Conservation (phyloP, 2,797 vertebrate species). For the Leptoclinus maculatus region DNA sequence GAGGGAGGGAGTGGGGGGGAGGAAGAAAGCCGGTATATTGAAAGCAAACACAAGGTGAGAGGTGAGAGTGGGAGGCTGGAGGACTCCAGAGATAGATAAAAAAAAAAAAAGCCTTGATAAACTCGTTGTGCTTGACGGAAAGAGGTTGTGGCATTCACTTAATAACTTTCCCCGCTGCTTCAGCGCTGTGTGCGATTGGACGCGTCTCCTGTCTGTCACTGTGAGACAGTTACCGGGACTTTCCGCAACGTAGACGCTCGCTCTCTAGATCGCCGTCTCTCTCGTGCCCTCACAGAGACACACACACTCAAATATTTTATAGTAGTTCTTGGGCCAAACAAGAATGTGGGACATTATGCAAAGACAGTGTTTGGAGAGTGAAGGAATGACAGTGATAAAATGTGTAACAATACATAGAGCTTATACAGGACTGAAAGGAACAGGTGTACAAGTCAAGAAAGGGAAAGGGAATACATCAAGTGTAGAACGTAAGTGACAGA, state of each 20-base stretch:
- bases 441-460: slow-evolving; percentile 19
- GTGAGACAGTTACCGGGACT: slow-evolving; percentile 48
- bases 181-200: slow-evolving; percentile 62
- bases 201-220: slow-evolving; percentile 70
- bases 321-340: slow-evolving; percentile 10
- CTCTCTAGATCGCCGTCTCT: neutral
- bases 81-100: slow-evolving; percentile 22
- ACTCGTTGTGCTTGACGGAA: slow-evolving; percentile 77
- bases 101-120: slow-evolving; percentile 60
- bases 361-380: slow-evolving; percentile 12
- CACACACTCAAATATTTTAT: slow-evolving; percentile 22
- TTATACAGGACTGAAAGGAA: slow-evolving; percentile 13
- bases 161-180: slow-evolving; percentile 71
- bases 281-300: slow-evolving; percentile 25
- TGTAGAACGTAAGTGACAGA: slow-evolving; percentile 8
- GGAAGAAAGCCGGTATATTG: neutral
- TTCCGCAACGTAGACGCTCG: slow-evolving; percentile 40
- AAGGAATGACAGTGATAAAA: slow-evolving; percentile 22
- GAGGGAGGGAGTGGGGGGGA: neutral
- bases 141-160: slow-evolving; percentile 75
- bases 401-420: slow-evolving; percentile 7
- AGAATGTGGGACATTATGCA: slow-evolving; percentile 29
- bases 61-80: slow-evolving; percentile 16
- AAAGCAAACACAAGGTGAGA: slow-evolving; percentile 28
- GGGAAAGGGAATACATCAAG: neutral